A percentile compares a stretch with the other conserved stretches of the same genome.
phyloP scores from a whole-genome alignment of 1,140 invertebrate genomes.

The Aphis craccivora region DNA sequence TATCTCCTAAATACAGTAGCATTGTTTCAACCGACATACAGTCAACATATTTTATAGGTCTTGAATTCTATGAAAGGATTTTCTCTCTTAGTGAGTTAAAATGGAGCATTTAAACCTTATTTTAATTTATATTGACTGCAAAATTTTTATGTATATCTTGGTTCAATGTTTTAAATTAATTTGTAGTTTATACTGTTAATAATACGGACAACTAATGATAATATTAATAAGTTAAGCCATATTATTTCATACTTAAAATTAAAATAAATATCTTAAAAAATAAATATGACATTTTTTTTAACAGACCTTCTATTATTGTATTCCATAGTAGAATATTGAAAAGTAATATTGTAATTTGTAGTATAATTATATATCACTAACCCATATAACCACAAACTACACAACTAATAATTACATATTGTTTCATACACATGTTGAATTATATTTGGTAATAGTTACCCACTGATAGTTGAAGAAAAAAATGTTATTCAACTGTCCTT shows the following conservation, averaged over 20 bases:
- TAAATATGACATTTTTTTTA: background rate
- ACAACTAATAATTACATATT: conserved; percentile 8
- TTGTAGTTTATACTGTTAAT: background rate
- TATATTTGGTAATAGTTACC: background rate
- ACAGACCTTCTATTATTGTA: background rate
- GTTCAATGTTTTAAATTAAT: background rate
- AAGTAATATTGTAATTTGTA: background rate
- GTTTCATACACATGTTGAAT: background rate
- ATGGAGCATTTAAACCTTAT: background rate
- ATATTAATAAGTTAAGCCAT: background rate
- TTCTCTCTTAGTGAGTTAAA: too few species aligned
- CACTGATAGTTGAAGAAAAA: background rate
- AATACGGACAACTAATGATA: background rate
- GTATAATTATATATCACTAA: conserved; percentile 7
- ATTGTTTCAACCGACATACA: too few species aligned
- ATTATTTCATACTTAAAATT: background rate
- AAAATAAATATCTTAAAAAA: background rate
- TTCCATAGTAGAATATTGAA: background rate
- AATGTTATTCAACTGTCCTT: conserved; percentile 3
- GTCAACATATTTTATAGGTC: background rate
- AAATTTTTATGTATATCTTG: background rate
- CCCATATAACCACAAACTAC: background rate
- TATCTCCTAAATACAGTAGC: background rate
- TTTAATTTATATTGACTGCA: background rate
- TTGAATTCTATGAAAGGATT: too few species aligned